Evolutionary conservation across 2,888 invertebrate genomes (phyloP).

Genomic region (Halictus quadricinctus): DNA sequence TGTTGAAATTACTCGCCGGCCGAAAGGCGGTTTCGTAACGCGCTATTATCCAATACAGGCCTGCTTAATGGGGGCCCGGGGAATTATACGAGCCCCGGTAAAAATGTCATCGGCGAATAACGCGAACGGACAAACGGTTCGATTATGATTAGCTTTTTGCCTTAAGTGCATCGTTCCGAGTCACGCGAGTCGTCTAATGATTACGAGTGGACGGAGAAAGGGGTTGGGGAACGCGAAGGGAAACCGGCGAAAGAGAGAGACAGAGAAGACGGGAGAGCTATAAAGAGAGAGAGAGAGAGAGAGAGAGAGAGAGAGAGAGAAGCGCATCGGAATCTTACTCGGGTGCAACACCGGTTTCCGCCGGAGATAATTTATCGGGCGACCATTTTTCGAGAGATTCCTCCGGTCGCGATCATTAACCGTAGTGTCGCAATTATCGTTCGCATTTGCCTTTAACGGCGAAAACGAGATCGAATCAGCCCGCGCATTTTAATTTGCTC

Average conservation of each 20-base stretch:
- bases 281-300: neutral
- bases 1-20: slow-evolving; percentile 47
- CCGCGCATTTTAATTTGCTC: slow-evolving; percentile 27
- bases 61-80: slow-evolving; percentile 37
- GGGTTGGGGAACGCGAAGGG: neutral
- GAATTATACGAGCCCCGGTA: slow-evolving; percentile 35
- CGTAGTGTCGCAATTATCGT: slow-evolving; percentile 44
- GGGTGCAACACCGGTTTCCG: slow-evolving; percentile 52
- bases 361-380: slow-evolving; percentile 41
- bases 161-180: slow-evolving; percentile 42
- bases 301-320: neutral
- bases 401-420: slow-evolving; percentile 40
- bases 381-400: slow-evolving; percentile 40
- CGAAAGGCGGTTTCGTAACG: slow-evolving; percentile 49
- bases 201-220: slow-evolving; percentile 12
- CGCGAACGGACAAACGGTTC: slow-evolving; percentile 33
- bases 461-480: slow-evolving; percentile 22
- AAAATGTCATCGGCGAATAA: slow-evolving; percentile 50
- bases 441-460: slow-evolving; percentile 11
- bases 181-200: slow-evolving; percentile 51
- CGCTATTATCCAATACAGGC: slow-evolving; percentile 47
- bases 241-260: neutral
- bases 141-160: slow-evolving; percentile 55
- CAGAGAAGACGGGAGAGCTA: neutral
- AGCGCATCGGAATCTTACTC: slow-evolving; percentile 41